Conservation (phyloP, 2,888 invertebrate species). For the Lithosia quadra region DNA sequence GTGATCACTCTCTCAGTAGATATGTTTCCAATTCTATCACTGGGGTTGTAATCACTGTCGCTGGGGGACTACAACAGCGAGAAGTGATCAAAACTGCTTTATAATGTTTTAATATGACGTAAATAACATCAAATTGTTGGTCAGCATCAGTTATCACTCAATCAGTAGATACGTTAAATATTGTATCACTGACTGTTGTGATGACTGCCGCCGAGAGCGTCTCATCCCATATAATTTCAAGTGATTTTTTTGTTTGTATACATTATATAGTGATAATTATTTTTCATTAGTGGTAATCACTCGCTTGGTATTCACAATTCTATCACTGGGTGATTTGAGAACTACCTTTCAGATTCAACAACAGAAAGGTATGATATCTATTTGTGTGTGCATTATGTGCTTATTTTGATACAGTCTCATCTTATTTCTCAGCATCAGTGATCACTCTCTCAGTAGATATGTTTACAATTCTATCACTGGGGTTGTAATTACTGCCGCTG, state of each 20-base stretch:
- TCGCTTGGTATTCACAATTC: neutral
- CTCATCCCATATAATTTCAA: no score
- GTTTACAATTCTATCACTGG: constrained; percentile 27
- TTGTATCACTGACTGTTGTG: constrained; percentile 31
- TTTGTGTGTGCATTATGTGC: no score
- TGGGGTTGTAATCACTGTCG: constrained; percentile 42
- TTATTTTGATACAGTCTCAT: no score
- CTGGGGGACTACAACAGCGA: constrained; percentile 26
- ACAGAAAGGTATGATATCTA: no score
- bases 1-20: constrained; percentile 40
- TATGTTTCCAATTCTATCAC: constrained; percentile 45
- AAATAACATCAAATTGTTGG: no score
- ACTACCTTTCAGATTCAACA: neutral
- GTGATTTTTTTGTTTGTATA: no score
- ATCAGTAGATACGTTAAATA: constrained; percentile 26
- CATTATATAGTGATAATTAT: no score
- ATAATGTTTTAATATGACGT: no score
- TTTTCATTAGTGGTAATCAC: no score
- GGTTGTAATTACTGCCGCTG: constrained; percentile 19
- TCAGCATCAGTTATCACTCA: constrained; percentile 23
- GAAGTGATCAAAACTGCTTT: neutral
- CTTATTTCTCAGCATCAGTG: neutral
- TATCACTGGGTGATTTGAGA: no score
- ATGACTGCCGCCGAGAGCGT: constrained; percentile 11
- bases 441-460: constrained; percentile 27